Conservation (phyloP, 2,797 vertebrate species). For the Sebastes matsubarae region DNA sequence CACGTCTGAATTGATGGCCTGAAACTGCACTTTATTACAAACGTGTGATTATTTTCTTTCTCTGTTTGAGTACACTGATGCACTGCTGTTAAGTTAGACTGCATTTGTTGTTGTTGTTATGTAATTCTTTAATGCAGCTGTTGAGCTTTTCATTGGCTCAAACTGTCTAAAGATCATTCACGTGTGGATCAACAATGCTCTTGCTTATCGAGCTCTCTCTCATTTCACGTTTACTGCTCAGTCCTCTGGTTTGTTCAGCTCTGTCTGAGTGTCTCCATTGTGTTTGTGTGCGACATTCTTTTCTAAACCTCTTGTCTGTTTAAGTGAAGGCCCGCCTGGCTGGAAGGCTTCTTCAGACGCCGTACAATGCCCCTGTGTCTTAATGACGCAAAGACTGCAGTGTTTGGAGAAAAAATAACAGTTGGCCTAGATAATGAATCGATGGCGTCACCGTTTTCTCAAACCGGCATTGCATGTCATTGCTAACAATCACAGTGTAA, state of each 20-base stretch:
- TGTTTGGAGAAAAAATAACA: constrained; percentile 56
- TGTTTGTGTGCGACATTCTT: constrained; percentile 55
- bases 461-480: constrained; percentile 48
- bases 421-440: constrained; percentile 55
- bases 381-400: constrained; percentile 63
- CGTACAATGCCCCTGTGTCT: constrained; percentile 79
- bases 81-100: background rate
- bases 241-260: constrained; percentile 32
- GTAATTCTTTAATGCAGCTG: background rate
- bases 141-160: constrained; percentile 1
- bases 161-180: constrained; percentile 24
- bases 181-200: constrained; percentile 19
- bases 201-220: constrained; percentile 15
- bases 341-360: constrained; percentile 73
- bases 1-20: background rate
- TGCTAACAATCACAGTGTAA: constrained; percentile 23
- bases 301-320: constrained; percentile 60
- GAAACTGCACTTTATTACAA: background rate
- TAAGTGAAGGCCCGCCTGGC: constrained; percentile 62
- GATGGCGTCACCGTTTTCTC: constrained; percentile 47
- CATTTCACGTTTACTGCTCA: constrained; percentile 18
- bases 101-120: background rate
- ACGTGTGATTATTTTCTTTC: background rate
- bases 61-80: background rate
- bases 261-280: constrained; percentile 64